phyloP scores from a whole-genome alignment of 2,113 vertebrate species.

The Epinephelus fuscoguttatus region DNA sequence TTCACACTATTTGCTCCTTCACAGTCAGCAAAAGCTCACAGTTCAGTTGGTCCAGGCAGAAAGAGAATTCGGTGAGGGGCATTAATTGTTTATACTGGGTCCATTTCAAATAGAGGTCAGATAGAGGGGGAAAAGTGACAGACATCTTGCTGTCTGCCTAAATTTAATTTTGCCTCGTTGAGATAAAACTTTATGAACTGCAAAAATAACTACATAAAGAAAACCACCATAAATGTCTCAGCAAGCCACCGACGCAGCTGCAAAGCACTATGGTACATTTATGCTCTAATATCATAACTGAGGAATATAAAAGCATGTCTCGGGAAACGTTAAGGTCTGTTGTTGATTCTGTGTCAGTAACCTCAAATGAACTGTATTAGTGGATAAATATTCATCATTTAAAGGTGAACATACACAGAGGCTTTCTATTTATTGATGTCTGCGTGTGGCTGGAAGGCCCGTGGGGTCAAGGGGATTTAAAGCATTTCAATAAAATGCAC shows the following conservation, averaged over 20 bases:
- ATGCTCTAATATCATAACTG: not conserved
- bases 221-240: constrained; percentile 5
- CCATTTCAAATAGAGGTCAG: constrained; percentile 51
- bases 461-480: constrained; percentile 25
- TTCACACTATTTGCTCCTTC: constrained; percentile 40
- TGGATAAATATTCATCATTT: constrained; percentile 29
- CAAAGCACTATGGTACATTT: not conserved
- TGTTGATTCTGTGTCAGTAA: not conserved
- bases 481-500: constrained; percentile 28
- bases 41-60: constrained; percentile 35
- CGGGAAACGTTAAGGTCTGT: not conserved
- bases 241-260: not conserved
- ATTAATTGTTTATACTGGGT: constrained; percentile 37
- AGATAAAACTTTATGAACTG: not conserved
- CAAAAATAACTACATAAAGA: not conserved
- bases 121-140: constrained; percentile 5
- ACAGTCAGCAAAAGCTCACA: constrained; percentile 60
- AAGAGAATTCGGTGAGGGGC: constrained; percentile 24
- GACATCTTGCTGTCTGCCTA: constrained; percentile 9
- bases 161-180: constrained; percentile 16
- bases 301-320: not conserved
- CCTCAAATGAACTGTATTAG: not conserved
- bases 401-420: constrained; percentile 30
- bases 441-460: not conserved
- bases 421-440: constrained; percentile 28